Percentiles rank a stretch among this genome's conserved stretches.
Evolutionary conservation across 2,797 vertebrate genomes (phyloP).

Genomic region (Sparidentex hasta): DNA sequence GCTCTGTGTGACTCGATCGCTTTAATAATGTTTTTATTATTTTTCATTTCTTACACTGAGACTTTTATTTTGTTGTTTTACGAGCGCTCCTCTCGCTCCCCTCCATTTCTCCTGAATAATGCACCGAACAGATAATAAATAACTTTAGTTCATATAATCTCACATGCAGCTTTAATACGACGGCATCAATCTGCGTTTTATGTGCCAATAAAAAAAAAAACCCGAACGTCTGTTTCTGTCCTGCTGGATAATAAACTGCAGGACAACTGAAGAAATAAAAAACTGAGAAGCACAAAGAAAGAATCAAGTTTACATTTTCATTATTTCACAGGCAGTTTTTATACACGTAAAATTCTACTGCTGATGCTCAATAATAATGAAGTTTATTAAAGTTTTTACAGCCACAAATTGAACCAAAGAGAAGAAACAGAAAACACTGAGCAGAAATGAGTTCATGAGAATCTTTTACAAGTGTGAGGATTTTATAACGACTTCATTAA

Average conservation of each 20-base stretch:
- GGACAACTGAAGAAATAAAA: constrained; percentile 7
- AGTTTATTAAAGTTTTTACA: neutral
- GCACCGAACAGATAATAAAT: constrained; percentile 23
- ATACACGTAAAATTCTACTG: neutral
- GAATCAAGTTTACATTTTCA: neutral
- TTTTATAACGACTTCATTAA: neutral
- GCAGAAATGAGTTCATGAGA: neutral
- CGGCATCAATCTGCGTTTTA: constrained; percentile 53
- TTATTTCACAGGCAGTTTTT: neutral
- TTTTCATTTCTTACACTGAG: constrained; percentile 36
- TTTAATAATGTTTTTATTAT: constrained; percentile 39
- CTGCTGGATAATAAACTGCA: constrained; percentile 9
- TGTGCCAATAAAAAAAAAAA: constrained; percentile 15
- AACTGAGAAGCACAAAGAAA: neutral
- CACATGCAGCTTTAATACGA: constrained; percentile 36
- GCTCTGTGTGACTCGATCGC: constrained; percentile 10
- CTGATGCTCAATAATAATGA: neutral
- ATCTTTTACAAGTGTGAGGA: neutral
- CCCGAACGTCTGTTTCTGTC: constrained; percentile 39
- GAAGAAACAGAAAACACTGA: neutral
- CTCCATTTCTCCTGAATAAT: constrained; percentile 43
- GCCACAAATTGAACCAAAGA: too few species aligned
- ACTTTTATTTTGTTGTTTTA: constrained; percentile 61
- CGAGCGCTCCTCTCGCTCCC: constrained; percentile 13
- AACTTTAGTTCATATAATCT: constrained; percentile 13